Evolutionary conservation across 1,140 invertebrate species (phyloP), one percentile per base, ranked within the genome.

Genomic region (Cotesia glomerata): DNA sequence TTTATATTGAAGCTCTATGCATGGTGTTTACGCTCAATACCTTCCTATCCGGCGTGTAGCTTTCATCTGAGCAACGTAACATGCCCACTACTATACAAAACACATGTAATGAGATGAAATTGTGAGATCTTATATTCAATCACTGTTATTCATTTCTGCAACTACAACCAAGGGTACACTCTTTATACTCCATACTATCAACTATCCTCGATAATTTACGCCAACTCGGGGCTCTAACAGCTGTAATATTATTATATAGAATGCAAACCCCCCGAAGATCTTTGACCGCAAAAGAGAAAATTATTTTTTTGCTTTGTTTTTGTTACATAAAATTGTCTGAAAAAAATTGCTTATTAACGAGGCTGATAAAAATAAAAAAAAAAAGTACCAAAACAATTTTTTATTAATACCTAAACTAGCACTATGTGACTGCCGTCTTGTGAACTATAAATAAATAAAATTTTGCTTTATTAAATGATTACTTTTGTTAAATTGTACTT

Each of bases 81-180:
- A 54, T 18, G n/a, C 5, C 4, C 45, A 26, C 26, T 3, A 26
- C n/a, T n/a, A n/a, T n/a, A n/a, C 9, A 67, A 18, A 14, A 26
- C n/a, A 45, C 11, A 45, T 45, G 39, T 11, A 45, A 45, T 49
- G 39, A 26, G 26, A 26, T 26, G 26, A 26, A 26, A 26, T 26
- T 64, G 36, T 67, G 16, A 67, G 65, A 58, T 54, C 65, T 52
- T n/a, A n/a, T n/a, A n/a, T n/a, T 39, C 26, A 67, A 67, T 67
- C 65, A 67, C 65, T 67, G 65, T 67, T 67, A 67, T 67, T 67
- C 18, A 14, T 26, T 51, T 13, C 13, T 63, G 32, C 14, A 16
- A 63, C 16, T 32, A 59, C 32, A 34, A 16, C 52, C 13, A 26
- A 26, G 26, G 26, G 26, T 26, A 26, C 26, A 26, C 26, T 2